Evolutionary conservation across 2,113 vertebrate genomes (phyloP).

Genomic region (Prochilodus magdalenae): DNA sequence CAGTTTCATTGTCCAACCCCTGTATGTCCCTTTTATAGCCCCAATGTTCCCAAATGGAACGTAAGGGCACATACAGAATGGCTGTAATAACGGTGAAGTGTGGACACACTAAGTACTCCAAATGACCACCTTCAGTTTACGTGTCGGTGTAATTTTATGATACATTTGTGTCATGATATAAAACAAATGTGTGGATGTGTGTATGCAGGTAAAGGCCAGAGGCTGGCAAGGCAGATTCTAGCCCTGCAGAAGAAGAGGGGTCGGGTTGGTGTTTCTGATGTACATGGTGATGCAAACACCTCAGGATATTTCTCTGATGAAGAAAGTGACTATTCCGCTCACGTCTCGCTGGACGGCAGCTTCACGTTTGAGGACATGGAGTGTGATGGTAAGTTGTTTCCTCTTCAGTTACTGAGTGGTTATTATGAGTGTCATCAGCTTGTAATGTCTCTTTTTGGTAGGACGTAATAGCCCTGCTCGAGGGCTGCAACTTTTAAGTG

Average conservation of each 20-base stretch:
- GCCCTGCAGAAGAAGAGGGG: constrained; percentile 80
- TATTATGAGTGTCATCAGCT: neutral
- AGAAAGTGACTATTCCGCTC: constrained; percentile 82
- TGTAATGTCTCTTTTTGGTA: constrained; percentile 49
- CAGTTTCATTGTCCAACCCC: too few species aligned
- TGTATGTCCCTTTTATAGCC: too few species aligned
- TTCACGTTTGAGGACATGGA: constrained; percentile 84
- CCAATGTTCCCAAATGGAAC: too few species aligned
- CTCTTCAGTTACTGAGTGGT: neutral
- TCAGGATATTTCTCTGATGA: constrained; percentile 81
- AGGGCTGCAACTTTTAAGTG: constrained; percentile 71
- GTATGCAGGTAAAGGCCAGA: constrained; percentile 79
- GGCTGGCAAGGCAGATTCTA: constrained; percentile 83
- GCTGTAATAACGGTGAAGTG: too few species aligned
- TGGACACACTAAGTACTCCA: too few species aligned
- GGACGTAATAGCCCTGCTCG: constrained; percentile 77
- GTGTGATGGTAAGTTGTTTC: constrained; percentile 82
- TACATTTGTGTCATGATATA: too few species aligned
- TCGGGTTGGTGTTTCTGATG: constrained; percentile 57
- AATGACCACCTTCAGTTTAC: too few species aligned
- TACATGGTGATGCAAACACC: constrained; percentile 67
- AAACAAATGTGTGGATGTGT: neutral
- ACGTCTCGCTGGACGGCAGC: constrained; percentile 80
- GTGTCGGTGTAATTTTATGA: too few species aligned
- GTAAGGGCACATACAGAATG: too few species aligned